phyloP scores from a whole-genome alignment of 2,113 vertebrate genomes.

The Cheilinus undulatus region DNA sequence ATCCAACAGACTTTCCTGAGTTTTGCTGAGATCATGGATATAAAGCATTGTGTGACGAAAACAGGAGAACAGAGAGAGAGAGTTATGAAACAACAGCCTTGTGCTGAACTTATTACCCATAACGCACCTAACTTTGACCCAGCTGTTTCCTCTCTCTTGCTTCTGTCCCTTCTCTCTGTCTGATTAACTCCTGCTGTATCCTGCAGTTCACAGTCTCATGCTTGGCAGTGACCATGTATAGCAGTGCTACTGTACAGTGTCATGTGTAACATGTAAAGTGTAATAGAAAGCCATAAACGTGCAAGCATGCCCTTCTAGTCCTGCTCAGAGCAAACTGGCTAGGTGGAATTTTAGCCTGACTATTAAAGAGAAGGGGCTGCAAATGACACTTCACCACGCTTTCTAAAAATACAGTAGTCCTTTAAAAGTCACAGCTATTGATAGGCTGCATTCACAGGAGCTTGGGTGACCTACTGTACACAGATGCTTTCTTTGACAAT shows the following conservation, averaged over 20 bases:
- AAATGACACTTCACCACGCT: constrained; percentile 23
- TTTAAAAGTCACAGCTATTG: constrained; percentile 71
- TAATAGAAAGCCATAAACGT: constrained; percentile 15
- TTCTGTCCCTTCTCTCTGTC: neutral
- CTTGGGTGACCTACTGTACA: constrained; percentile 49
- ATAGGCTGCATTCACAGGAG: constrained; percentile 52
- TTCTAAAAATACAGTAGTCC: constrained; percentile 70
- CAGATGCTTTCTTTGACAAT: neutral
- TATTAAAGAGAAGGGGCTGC: constrained; percentile 16
- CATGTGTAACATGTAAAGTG: constrained; percentile 47
- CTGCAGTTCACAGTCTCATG: neutral
- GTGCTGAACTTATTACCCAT: constrained; percentile 65
- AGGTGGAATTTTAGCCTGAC: constrained; percentile 42
- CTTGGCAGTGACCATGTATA: constrained; percentile 59
- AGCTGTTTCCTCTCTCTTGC: constrained; percentile 55
- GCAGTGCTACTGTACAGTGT: constrained; percentile 59
- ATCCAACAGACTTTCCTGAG: constrained; percentile 52
- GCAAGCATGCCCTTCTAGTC: constrained; percentile 5
- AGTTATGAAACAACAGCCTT: constrained; percentile 33
- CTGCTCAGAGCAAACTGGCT: constrained; percentile 1
- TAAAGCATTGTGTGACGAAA: constrained; percentile 24
- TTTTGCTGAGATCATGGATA: constrained; percentile 50
- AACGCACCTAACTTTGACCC: constrained; percentile 54
- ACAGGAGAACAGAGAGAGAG: constrained; percentile 1
- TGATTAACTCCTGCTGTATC: constrained; percentile 29